These are phyloP conservation scores for Calonectris borealis DNA, from an alignment of 2,113 vertebrate species.

Conservation along the genomic window DNA sequence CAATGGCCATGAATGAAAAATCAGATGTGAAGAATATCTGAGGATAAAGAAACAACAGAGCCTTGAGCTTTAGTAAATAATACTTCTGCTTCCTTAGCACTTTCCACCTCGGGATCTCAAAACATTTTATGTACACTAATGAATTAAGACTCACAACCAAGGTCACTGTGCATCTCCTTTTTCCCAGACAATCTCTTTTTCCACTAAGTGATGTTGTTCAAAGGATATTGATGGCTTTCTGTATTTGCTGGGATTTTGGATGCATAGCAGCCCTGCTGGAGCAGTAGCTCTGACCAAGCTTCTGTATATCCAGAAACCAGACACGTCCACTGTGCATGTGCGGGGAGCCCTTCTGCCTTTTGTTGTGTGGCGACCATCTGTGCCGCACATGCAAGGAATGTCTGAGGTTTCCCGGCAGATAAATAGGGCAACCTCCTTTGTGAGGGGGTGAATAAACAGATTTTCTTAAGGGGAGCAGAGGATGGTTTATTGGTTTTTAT, in stretches of 20 bases:
- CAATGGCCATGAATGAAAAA: constrained; percentile 5
- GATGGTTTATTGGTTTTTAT: constrained; percentile 29
- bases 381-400: constrained; percentile 49
- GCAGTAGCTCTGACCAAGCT: constrained; percentile 5
- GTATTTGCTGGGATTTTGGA: constrained; percentile 5
- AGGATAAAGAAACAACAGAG: neutral
- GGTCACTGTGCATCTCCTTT: neutral
- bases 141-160: neutral
- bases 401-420: constrained; percentile 5
- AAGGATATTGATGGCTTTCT: neutral
- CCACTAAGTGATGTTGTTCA: neutral
- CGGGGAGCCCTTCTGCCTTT: constrained; percentile 39
- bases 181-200: neutral
- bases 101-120: neutral
- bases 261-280: constrained; percentile 18
- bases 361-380: constrained; percentile 43
- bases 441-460: constrained; percentile 24
- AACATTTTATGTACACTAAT: neutral
- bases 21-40: neutral
- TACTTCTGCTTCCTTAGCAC: neutral
- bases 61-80: neutral
- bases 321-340: neutral
- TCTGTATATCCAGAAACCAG: constrained; percentile 32
- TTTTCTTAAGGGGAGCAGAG: constrained; percentile 26
- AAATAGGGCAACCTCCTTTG: constrained; percentile 32